phyloP scores from a whole-genome alignment of 2,797 vertebrate species.

The Sebastes matsubarae region DNA sequence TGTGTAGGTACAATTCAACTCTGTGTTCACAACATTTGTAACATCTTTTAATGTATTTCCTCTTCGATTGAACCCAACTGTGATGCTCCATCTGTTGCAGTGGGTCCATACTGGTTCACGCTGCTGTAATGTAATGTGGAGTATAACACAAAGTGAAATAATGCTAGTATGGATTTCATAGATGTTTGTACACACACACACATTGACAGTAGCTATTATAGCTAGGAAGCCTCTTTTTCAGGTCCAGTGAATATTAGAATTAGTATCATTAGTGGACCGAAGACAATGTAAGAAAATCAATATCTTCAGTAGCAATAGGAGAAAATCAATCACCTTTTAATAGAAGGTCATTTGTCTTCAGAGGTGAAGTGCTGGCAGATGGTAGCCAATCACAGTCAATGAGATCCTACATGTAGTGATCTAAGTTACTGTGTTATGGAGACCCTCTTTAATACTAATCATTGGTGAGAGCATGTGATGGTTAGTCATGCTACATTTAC shows the following conservation, averaged over 20 bases:
- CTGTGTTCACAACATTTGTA: not conserved
- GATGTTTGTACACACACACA: slow-evolving; percentile 18
- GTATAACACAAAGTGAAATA: slow-evolving; percentile 18
- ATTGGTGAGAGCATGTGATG: slow-evolving; percentile 26
- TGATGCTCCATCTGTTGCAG: not conserved
- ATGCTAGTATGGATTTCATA: slow-evolving; percentile 40
- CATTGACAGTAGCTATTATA: slow-evolving; percentile 54
- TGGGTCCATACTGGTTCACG: slow-evolving; percentile 13
- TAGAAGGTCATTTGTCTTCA: slow-evolving; percentile 74
- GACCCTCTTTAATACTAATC: slow-evolving; percentile 17
- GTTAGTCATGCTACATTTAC: slow-evolving; percentile 9
- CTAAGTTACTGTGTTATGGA: slow-evolving; percentile 24
- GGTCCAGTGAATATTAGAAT: slow-evolving; percentile 76
- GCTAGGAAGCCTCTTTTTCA: slow-evolving; percentile 65
- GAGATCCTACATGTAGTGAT: slow-evolving; percentile 25
- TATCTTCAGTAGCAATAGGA: slow-evolving; percentile 67
- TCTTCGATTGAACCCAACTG: not conserved
- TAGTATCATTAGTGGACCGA: slow-evolving; percentile 72
- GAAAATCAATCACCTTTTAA: slow-evolving; percentile 77
- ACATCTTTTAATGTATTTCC: not conserved
- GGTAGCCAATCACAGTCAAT: slow-evolving; percentile 51
- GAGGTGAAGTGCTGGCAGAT: slow-evolving; percentile 56
- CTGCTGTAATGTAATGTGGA: slow-evolving; percentile 11
- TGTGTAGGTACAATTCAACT: not conserved
- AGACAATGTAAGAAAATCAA: slow-evolving; percentile 71